Base-by-base conservation (phyloP, 1,140 invertebrate genomes). In the Rhizoglyphus robini region DNA sequence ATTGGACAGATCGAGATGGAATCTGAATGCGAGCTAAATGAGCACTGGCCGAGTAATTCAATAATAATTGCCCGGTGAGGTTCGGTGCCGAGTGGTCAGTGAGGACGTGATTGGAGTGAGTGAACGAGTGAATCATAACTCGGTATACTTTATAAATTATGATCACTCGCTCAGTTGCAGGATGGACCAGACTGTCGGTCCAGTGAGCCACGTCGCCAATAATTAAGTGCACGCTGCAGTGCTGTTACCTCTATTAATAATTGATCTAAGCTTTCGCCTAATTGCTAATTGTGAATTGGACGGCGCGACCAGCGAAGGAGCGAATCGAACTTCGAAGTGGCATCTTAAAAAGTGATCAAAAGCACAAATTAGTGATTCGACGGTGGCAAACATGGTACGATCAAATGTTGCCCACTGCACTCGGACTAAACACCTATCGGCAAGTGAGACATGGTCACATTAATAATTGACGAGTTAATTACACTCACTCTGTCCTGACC, bases 181-280 rank as follows among this genome's bases (percentile, higher is more conserved):
- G 8, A 18, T 41, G 8, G 36, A 41, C 8, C 36, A 41, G 18
- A 54, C 51, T 41, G 36, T 41, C 36, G 36, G 36, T 11, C 18
- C 36, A 11, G 36, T n/a, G n/a, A n/a, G 23, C 51, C 51, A 54
- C 51, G 51, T 54, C 51, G 51, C 51, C 51, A 54, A 54, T 54
- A 54, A 54, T 54, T 54, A 54, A 54, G 51, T 20, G 51, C 51
- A 54, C 51, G 8, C n/a, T 41, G 8, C 36, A 18, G 18, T 11
- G 18, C 51, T 8, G 20, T 8, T 23, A 54, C 15, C 8, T 15
- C 51, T 8, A 25, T 54, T 5, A 54, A 54, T 54, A 8, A 27
- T 54, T 54, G 31, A 54, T 54, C 51, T 32, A 54, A 8, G 23
- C 8, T 11, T 5, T 54, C 8, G 51, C 23, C 51, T 54, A 54